Conservation (phyloP, 2,888 invertebrate genomes). For the Spatulosminthurus flaviceps region DNA sequence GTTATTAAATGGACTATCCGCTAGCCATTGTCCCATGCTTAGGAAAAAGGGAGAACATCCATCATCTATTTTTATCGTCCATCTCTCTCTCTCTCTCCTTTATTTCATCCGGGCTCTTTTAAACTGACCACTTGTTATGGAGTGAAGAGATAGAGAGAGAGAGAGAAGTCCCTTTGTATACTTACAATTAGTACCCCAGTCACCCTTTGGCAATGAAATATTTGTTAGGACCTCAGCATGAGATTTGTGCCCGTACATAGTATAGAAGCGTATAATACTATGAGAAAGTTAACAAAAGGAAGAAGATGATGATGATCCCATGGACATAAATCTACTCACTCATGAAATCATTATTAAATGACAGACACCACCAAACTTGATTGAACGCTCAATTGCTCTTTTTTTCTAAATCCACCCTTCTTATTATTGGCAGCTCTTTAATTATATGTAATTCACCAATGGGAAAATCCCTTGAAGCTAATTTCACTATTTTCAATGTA, state of each 20-base stretch:
- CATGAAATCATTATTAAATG: conserved; percentile 8
- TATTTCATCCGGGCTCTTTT: background rate
- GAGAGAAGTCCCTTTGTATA: background rate
- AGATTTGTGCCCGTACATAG: too few species aligned
- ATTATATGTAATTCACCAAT: conserved; percentile 12
- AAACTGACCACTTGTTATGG: background rate
- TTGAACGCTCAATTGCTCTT: conserved; percentile 13
- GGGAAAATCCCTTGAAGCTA: background rate
- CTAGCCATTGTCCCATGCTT: background rate
- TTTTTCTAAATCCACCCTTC: conserved; percentile 10
- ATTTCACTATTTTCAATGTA: conserved; percentile 7
- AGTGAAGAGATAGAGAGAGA: background rate
- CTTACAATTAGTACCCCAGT: background rate
- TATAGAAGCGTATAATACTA: too few species aligned
- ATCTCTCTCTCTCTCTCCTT: background rate
- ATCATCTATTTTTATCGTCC: conserved; percentile 5
- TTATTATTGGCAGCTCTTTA: background rate
- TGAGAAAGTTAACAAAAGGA: too few species aligned
- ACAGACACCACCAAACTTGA: conserved; percentile 11
- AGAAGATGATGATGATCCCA: background rate
- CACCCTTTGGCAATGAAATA: too few species aligned
- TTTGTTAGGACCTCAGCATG: too few species aligned
- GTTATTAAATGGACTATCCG: conserved; percentile 3
- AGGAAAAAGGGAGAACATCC: background rate
- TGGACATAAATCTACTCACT: background rate